Evolutionary conservation across 1,140 invertebrate species (phyloP).

Genomic region (Paramacrobiotus metropolitanus): DNA sequence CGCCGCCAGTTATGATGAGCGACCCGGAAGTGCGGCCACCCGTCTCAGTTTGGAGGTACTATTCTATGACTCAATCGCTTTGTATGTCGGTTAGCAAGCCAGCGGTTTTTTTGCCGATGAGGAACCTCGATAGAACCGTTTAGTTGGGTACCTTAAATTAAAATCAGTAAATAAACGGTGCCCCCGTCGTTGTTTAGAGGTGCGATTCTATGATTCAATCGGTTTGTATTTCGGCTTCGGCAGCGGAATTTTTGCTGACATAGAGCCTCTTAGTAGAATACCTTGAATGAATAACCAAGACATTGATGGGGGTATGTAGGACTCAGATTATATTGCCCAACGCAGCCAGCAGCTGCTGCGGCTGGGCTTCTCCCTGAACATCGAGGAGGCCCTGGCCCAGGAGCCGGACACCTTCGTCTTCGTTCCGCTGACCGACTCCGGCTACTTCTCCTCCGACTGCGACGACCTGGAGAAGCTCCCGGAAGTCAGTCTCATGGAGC

Average conservation of each 20-base stretch:
- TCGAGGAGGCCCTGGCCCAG: neutral
- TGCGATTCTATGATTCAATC: no score
- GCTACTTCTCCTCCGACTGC: neutral
- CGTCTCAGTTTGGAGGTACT: neutral
- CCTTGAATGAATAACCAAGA: neutral
- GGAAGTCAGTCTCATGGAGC: neutral
- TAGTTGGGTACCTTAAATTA: no score
- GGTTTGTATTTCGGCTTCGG: neutral
- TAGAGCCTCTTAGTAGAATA: neutral
- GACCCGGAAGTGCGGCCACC: neutral
- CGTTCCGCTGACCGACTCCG: neutral
- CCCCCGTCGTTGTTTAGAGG: no score
- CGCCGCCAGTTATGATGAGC: neutral
- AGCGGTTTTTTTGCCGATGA: neutral
- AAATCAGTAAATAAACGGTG: no score
- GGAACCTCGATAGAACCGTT: no score
- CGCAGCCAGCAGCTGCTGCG: neutral
- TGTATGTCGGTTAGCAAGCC: neutral
- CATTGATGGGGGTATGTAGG: neutral
- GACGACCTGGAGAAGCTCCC: neutral
- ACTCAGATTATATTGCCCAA: neutral
- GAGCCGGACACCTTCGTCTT: neutral
- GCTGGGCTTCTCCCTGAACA: neutral
- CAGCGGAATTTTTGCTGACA: neutral
- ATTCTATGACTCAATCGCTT: neutral